A percentile compares a stretch with the other conserved stretches of the same genome.
These are phyloP conservation scores for Actinernus sp. DNA, from an alignment of 92 coral and sea anemone species.

Conservation along the genomic window DNA sequence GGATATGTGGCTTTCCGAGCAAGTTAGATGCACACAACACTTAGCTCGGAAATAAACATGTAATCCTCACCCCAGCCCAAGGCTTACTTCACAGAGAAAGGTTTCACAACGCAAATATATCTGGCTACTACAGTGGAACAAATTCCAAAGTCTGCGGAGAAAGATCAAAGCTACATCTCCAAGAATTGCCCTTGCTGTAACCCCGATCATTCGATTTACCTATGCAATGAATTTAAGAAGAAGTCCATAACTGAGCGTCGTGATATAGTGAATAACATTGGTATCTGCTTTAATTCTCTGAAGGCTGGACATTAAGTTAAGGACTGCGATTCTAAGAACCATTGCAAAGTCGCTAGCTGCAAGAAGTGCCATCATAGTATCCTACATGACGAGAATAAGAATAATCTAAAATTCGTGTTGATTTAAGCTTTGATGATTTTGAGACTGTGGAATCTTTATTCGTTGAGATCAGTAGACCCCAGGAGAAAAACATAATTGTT, in stretches of 20 bases:
- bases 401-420: too few relatives aligned
- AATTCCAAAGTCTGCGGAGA: too few relatives aligned
- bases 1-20: conserved; percentile 57
- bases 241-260: conserved; percentile 22
- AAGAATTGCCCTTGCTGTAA: conserved; percentile 33
- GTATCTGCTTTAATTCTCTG: conserved; percentile 37
- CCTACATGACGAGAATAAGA: conserved; percentile 24
- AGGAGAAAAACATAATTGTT: too few relatives aligned
- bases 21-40: conserved; percentile 52
- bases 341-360: conserved; percentile 24
- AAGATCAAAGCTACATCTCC: too few relatives aligned
- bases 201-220: conserved; percentile 30
- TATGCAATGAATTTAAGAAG: conserved; percentile 27
- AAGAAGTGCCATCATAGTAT: conserved; percentile 23
- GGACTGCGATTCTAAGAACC: conserved; percentile 12
- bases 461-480: too few relatives aligned
- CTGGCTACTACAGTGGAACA: too few relatives aligned
- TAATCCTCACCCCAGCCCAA: neutral
- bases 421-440: too few relatives aligned
- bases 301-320: conserved; percentile 28
- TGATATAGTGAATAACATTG: conserved; percentile 14
- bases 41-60: conserved; percentile 19
- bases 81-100: too few relatives aligned
- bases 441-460: too few relatives aligned
- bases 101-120: too few relatives aligned